Conservation (phyloP, 2,113 vertebrate species). For the Elephantulus edwardii region DNA sequence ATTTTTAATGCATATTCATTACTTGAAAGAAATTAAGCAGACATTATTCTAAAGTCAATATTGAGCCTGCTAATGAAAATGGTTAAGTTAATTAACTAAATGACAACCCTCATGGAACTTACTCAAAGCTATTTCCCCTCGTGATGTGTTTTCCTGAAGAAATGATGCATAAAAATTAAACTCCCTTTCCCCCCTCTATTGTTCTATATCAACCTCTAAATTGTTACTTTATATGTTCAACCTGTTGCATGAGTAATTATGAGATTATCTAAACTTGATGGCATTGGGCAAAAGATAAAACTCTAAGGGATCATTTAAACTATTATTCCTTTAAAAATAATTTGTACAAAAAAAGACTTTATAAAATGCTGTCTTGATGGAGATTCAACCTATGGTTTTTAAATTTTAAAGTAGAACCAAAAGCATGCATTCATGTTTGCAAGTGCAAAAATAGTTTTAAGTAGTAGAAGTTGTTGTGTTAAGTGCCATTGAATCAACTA, state of each 20-base stretch:
- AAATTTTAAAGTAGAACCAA: not conserved
- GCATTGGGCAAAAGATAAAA: constrained; percentile 33
- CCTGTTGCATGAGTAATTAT: constrained; percentile 68
- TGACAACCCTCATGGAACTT: constrained; percentile 76
- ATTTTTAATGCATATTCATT: constrained; percentile 79
- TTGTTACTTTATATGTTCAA: constrained; percentile 66
- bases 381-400: not conserved
- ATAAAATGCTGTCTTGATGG: not conserved
- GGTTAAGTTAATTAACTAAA: constrained; percentile 85
- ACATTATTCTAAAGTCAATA: constrained; percentile 84
- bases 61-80: constrained; percentile 85
- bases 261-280: constrained; percentile 51
- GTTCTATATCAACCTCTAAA: constrained; percentile 66
- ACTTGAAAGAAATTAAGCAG: constrained; percentile 74
- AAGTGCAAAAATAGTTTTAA: not conserved
- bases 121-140: constrained; percentile 77
- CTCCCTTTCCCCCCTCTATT: constrained; percentile 63
- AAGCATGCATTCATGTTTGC: not conserved
- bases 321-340: not conserved
- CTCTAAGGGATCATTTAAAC: constrained; percentile 14
- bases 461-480: not conserved
- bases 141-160: constrained; percentile 82
- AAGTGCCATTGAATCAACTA: no score
- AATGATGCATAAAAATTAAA: constrained; percentile 82
- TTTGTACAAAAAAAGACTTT: no score